Conservation (phyloP, 2,113 vertebrate species). For the Tylochromis polylepis region DNA sequence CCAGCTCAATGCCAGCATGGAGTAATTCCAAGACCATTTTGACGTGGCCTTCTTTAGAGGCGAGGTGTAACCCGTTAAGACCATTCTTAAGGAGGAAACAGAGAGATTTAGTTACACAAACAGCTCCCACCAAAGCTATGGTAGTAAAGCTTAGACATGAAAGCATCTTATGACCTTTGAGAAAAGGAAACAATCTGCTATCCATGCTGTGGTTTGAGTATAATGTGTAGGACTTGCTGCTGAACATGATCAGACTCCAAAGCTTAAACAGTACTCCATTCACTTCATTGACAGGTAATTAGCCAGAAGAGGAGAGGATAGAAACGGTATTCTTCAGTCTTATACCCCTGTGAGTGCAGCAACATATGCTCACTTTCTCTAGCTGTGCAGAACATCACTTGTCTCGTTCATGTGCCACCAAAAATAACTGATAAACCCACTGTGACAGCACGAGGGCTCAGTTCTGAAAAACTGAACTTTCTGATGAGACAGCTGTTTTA, state of each 20-base stretch:
- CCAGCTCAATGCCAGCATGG: constrained; percentile 87
- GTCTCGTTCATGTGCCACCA: constrained; percentile 1
- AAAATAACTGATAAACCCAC: background rate
- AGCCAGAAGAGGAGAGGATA: background rate
- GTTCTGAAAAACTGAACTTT: background rate
- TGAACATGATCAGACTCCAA: background rate
- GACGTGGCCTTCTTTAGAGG: constrained; percentile 96
- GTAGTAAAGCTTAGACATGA: background rate
- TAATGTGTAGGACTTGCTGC: background rate
- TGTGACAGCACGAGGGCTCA: background rate
- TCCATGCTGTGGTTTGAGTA: background rate
- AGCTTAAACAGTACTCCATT: background rate
- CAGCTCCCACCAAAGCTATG: background rate
- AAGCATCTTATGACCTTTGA: background rate
- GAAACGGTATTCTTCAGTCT: background rate
- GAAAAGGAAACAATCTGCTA: background rate
- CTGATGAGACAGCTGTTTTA: background rate
- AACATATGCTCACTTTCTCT: background rate
- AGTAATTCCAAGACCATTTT: constrained; percentile 96
- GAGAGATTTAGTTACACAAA: background rate
- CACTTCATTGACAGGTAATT: background rate
- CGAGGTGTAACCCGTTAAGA: constrained; percentile 92
- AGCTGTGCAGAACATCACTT: constrained; percentile 1
- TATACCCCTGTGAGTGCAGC: background rate
- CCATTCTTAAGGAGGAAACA: constrained; percentile 82